Base-by-base conservation (phyloP, 2,888 invertebrate species). In the Dione vanillae region DNA sequence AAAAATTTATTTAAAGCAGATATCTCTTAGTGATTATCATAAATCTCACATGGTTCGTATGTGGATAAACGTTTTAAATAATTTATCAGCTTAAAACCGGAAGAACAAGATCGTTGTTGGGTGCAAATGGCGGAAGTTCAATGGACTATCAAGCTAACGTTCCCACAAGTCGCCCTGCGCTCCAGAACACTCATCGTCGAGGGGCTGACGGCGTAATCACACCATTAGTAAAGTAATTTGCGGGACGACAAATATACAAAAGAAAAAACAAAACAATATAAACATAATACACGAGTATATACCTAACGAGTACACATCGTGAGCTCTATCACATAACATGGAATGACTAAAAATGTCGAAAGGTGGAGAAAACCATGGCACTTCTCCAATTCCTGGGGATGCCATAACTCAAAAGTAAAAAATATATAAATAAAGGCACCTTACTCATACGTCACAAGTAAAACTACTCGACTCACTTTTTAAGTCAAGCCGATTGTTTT, bases 61-160 rank as follows among this genome's bases (percentile, higher is more conserved):
- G 10, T 52, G 54, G 64, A 40, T 27, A 40, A 47, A 56, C 40
- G 20, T 47, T 58, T 43, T 40, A 40, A 58, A 51, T 65, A 52
- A 64, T 54, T 65, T 72, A 69, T 66, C 62, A 41, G 61, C 43
- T 64, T 20, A 45, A 59, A 52, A 67, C 69, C 58, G 72, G 69
- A 73, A 70, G 67, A 75, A 69, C 59, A 51, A 70, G 72, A 73
- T 69, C 69, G 59, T 75, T 45, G 47, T 59, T 68, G 45, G 62
- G 66, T 70, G 69, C 70, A 66, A 67, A 76, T 71, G 67, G 67
- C 74, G 75, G 78, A 77, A 78, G 78, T 78, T 77, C 76, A 76
- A 76, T 74, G 77, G 69, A 73, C 77, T 72, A 49, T 66, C 62
- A 65, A 67, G 68, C 59, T 20, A 70, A 52, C 49, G 74, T 74